phyloP scores from a whole-genome alignment of 37 sponge, comb jelly and placozoan species.

The Bolinopsis microptera region DNA sequence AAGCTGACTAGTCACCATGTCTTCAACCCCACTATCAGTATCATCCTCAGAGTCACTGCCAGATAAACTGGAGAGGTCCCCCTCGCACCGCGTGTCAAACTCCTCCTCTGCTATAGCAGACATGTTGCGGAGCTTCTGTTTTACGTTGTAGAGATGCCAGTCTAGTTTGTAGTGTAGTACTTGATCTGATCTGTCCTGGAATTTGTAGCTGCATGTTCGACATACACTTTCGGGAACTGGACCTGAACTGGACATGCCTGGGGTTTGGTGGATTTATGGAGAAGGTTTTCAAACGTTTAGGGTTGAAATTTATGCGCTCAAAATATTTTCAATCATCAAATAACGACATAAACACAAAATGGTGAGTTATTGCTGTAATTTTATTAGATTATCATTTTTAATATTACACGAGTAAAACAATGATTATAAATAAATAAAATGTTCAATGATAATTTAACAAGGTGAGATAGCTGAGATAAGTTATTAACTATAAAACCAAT shows the following conservation, averaged over 20 bases:
- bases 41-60: slow-evolving; percentile 20
- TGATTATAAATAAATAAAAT: too few relatives aligned
- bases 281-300: too few relatives aligned
- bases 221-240: not conserved
- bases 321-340: too few relatives aligned
- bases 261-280: too few relatives aligned
- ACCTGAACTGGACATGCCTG: not conserved
- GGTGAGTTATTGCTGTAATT: too few relatives aligned
- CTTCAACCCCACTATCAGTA: not conserved
- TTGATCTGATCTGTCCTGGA: slow-evolving; percentile 73
- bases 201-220: slow-evolving; percentile 28
- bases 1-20: not conserved
- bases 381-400: too few relatives aligned
- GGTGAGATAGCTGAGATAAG: too few relatives aligned
- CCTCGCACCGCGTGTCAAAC: slow-evolving; percentile 74
- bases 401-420: too few relatives aligned
- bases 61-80: not conserved
- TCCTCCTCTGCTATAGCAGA: slow-evolving; percentile 71
- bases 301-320: too few relatives aligned
- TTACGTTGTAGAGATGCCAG: slow-evolving; percentile 92
- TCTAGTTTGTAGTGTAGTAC: slow-evolving; percentile 84
- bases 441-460: too few relatives aligned
- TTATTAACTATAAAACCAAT: too few relatives aligned
- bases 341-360: too few relatives aligned
- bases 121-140: slow-evolving; percentile 69